Evolutionary conservation across 2,113 vertebrate genomes (phyloP), one percentile per base, ranked within the genome.

Genomic region (Dendropsophus ebraccatus): DNA sequence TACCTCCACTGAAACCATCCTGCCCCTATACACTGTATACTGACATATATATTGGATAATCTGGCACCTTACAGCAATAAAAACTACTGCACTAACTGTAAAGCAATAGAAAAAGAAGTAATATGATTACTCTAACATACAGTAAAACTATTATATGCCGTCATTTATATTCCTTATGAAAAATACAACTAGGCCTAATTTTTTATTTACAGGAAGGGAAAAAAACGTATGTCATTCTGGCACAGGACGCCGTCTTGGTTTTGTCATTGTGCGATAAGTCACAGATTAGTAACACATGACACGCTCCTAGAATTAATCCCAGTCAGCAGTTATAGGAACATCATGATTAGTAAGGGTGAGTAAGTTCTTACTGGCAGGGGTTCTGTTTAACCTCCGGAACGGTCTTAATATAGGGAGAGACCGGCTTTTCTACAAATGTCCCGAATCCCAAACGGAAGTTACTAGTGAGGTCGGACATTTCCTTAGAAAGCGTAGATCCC

Each of bases 351-450:
- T 72, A 72, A 83, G 37, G 17, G 35, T 54, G 56, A 65, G 56
- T 73, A 72, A 81, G 73, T 88, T 86, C 93, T 88, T 94, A 99
- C 97, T 96, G 96, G 95, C 98, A 99, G 88, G 98, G 98, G 89
- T 99, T 98, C 69, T 86, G 88, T 50, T 98, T 92, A 82, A 97
- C 94, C 87, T 94, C 91, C 73, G 93, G 92, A 58, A 94, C 96
- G 87, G 96, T 96, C 92, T 95, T 97, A 90, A 99, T 96, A 90
- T 95, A 99, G 6, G 98, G 98, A 25, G 97, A 96, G 82, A 97
- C 92, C 3, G 97, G 98, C 92, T 99, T 99, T 92, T 99, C 98
- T 81, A 99, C 98, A 91, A 99, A 99, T 45, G 98, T 98, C 28
- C 98, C 98, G 23, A 99, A 99, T 32, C 98, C 98, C 89, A 99